Evolutionary conservation across 2,888 invertebrate genomes (phyloP).

Genomic region (Gibbula magus): DNA sequence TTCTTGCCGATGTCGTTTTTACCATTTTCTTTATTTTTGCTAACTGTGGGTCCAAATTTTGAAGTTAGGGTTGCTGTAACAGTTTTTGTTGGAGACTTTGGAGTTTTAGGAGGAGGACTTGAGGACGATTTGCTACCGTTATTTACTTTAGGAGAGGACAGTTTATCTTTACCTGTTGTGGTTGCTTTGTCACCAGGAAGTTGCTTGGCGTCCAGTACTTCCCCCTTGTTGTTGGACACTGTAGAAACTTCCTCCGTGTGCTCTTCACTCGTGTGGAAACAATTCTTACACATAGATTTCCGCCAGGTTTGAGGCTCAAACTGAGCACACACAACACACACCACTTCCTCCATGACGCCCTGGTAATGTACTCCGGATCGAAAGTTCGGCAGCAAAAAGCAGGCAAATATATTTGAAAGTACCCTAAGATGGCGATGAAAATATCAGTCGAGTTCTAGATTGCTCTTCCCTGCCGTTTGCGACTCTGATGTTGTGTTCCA

Average conservation of each 20-base stretch:
- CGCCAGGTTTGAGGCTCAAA: constrained; percentile 76
- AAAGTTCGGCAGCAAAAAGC: too few relatives aligned
- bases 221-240: constrained; percentile 25
- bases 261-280: constrained; percentile 69
- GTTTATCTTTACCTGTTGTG: constrained; percentile 20
- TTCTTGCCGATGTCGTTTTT: constrained; percentile 19
- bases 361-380: background rate
- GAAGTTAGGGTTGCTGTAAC: constrained; percentile 25
- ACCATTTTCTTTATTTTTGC: constrained; percentile 33
- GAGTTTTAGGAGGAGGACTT: background rate
- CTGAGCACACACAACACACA: constrained; percentile 54
- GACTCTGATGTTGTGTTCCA: constrained; percentile 1
- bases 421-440: constrained; percentile 6
- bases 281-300: constrained; percentile 75
- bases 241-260: constrained; percentile 49
- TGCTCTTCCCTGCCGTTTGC: background rate
- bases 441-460: constrained; percentile 14
- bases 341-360: constrained; percentile 24
- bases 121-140: constrained; percentile 28
- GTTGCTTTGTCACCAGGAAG: background rate
- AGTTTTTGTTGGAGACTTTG: background rate
- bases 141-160: constrained; percentile 23
- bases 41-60: constrained; percentile 25
- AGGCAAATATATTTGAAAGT: background rate
- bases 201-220: constrained; percentile 19